These are phyloP conservation scores for Sturmia bella DNA, from an alignment of 2,888 invertebrate genomes.

Conservation along the genomic window DNA sequence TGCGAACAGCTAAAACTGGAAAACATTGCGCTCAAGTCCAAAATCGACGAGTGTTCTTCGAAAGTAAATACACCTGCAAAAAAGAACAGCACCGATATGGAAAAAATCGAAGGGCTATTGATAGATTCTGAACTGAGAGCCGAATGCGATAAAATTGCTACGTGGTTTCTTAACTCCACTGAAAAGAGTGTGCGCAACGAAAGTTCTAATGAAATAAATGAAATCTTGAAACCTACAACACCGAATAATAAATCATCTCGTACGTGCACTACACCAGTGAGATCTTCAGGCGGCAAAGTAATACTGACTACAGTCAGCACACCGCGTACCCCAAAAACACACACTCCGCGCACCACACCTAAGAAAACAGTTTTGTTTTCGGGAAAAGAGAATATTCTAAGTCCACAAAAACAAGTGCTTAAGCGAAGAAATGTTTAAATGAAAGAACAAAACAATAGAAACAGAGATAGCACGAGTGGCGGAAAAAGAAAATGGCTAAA, in stretches of 20 bases:
- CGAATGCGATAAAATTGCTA: slow-evolving; percentile 80
- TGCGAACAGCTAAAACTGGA: slow-evolving; percentile 81
- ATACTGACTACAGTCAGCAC: slow-evolving; percentile 63
- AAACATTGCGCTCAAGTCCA: slow-evolving; percentile 80
- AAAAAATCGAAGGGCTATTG: slow-evolving; percentile 78
- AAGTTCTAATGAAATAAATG: slow-evolving; percentile 75
- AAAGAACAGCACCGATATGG: slow-evolving; percentile 77
- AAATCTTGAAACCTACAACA: slow-evolving; percentile 75
- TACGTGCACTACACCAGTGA: slow-evolving; percentile 69
- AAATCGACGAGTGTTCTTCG: slow-evolving; percentile 74
- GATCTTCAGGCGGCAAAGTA: slow-evolving; percentile 60
- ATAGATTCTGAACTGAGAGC: slow-evolving; percentile 79
- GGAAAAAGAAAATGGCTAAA: slow-evolving; percentile 21
- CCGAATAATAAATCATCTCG: slow-evolving; percentile 72
- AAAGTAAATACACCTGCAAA: slow-evolving; percentile 72
- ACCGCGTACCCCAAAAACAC: slow-evolving; percentile 71
- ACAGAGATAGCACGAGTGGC: neutral
- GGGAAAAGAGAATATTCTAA: slow-evolving; percentile 81
- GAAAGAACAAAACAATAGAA: neutral
- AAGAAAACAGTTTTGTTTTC: slow-evolving; percentile 80
- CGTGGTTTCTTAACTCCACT: slow-evolving; percentile 76
- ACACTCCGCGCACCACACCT: slow-evolving; percentile 79
- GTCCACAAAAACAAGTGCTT: slow-evolving; percentile 80
- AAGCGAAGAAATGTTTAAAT: slow-evolving; percentile 78
- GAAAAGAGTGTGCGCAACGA: slow-evolving; percentile 78